A percentile compares a stretch with the other conserved stretches of the same genome.
Evolutionary conservation across 2,888 invertebrate genomes (phyloP).

Genomic region (Drosophila hamatofila): DNA sequence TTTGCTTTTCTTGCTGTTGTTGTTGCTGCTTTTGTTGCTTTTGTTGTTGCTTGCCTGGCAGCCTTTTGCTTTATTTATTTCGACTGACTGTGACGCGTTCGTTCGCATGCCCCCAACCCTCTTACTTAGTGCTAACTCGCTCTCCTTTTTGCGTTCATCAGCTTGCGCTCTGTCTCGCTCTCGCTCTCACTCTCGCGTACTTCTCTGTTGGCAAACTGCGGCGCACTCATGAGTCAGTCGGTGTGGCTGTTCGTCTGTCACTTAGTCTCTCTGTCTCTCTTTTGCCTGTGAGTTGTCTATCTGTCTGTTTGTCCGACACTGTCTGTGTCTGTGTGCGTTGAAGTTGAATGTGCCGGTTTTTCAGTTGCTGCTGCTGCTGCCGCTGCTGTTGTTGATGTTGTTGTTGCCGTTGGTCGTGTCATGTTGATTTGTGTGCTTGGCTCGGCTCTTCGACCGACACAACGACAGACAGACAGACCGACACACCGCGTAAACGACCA

Average conservation of each 20-base stretch:
- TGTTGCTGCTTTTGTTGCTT: slow-evolving; percentile 20
- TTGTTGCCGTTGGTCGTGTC: slow-evolving; percentile 80
- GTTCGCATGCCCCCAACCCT: slow-evolving; percentile 39
- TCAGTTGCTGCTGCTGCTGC: slow-evolving; percentile 38
- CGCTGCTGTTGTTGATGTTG: slow-evolving; percentile 71
- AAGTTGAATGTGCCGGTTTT: slow-evolving; percentile 81
- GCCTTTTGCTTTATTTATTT: slow-evolving; percentile 73
- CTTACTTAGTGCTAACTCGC: slow-evolving; percentile 19
- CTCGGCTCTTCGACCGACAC: slow-evolving; percentile 41
- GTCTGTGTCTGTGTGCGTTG: slow-evolving; percentile 62
- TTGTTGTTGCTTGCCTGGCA: slow-evolving; percentile 30
- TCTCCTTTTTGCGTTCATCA: slow-evolving; percentile 42
- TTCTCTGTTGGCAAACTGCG: slow-evolving; percentile 25
- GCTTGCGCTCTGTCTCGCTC: slow-evolving; percentile 23
- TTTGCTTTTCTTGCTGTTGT: slow-evolving; percentile 28
- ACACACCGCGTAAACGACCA: slow-evolving; percentile 29
- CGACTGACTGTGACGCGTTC: slow-evolving; percentile 68
- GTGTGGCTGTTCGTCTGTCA: slow-evolving; percentile 32
- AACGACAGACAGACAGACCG: slow-evolving; percentile 17
- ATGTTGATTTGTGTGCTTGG: slow-evolving; percentile 77
- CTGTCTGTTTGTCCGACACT: slow-evolving; percentile 33
- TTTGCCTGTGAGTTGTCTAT: slow-evolving; percentile 31
- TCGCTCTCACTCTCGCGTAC: slow-evolving; percentile 31
- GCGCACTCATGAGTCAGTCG: slow-evolving; percentile 49
- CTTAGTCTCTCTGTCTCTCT: slow-evolving; percentile 37